Conservation (phyloP, 2,113 vertebrate genomes). For the Himantopus leucocephalus region DNA sequence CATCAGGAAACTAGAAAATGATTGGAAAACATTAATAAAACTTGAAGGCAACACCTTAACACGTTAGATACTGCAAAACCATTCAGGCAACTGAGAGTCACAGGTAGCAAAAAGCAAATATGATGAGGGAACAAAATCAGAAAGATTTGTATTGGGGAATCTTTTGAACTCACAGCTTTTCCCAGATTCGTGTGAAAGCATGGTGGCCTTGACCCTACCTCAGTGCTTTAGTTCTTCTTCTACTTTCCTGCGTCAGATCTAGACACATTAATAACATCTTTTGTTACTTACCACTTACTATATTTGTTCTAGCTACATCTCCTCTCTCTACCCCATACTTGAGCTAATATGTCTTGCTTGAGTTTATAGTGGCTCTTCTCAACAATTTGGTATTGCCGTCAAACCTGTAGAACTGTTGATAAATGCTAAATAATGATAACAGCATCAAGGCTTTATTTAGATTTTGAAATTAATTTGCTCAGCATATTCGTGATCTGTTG, state of each 20-base stretch:
- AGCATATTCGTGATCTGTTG: background rate
- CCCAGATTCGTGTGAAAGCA: slow-evolving; percentile 16
- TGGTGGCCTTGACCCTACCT: slow-evolving; percentile 19
- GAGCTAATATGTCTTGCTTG: background rate
- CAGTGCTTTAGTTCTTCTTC: background rate
- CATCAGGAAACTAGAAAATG: slow-evolving; percentile 26
- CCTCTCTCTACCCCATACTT: background rate
- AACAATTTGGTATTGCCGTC: background rate
- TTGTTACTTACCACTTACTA: slow-evolving; percentile 8
- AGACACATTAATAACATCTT: background rate
- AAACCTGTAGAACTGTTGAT: background rate
- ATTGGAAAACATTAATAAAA: slow-evolving; percentile 58
- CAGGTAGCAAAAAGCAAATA: slow-evolving; percentile 11
- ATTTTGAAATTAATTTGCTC: background rate
- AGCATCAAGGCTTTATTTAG: background rate
- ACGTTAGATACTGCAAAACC: background rate
- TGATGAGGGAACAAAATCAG: background rate
- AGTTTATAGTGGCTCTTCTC: background rate
- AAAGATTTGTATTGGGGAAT: background rate
- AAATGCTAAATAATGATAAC: background rate
- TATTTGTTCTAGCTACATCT: slow-evolving; percentile 30
- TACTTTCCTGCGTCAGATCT: background rate
- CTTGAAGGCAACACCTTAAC: slow-evolving; percentile 12
- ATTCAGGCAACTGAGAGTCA: background rate
- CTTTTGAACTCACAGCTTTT: slow-evolving; percentile 5